A percentile compares a stretch with the other conserved stretches of the same genome.
These are phyloP conservation scores for Polyergus mexicanus DNA, from an alignment of 1,140 invertebrate species.

Conservation along the genomic window DNA sequence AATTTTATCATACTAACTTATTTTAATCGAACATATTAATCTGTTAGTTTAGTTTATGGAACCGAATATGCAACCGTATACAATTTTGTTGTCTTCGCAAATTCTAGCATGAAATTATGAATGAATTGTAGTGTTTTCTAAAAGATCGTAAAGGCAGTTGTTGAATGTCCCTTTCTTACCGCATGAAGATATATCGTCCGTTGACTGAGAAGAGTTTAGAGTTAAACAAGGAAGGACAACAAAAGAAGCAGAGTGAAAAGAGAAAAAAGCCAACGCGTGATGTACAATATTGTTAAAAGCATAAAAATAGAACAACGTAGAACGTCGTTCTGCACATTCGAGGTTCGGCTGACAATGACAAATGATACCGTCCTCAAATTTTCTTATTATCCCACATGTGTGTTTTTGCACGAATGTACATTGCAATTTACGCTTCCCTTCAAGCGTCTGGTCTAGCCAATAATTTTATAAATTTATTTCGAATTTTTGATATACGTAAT, in stretches of 20 bases:
- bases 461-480: slow-evolving; percentile 49
- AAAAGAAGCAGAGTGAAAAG: slow-evolving; percentile 71
- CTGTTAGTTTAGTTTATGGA: slow-evolving; percentile 55
- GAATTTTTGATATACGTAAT: neutral
- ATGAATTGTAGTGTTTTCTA: slow-evolving; percentile 49
- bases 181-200: slow-evolving; percentile 79
- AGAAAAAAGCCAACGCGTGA: slow-evolving; percentile 75
- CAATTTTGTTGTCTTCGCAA: slow-evolving; percentile 39
- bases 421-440: slow-evolving; percentile 71
- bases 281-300: slow-evolving; percentile 83
- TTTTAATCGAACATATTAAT: slow-evolving; percentile 18
- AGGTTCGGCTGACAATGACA: slow-evolving; percentile 82
- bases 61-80: neutral
- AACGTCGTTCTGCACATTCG: slow-evolving; percentile 75
- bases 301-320: slow-evolving; percentile 80
- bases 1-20: slow-evolving; percentile 4
- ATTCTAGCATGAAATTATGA: slow-evolving; percentile 27
- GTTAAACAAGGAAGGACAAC: slow-evolving; percentile 69
- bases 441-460: slow-evolving; percentile 16
- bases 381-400: slow-evolving; percentile 78
- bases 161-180: slow-evolving; percentile 60
- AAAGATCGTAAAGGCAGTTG: slow-evolving; percentile 49
- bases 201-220: slow-evolving; percentile 75
- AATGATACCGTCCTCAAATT: slow-evolving; percentile 81
- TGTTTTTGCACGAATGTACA: slow-evolving; percentile 66